phyloP scores from a whole-genome alignment of 2,888 invertebrate genomes.

The Melinaea menophilus region DNA sequence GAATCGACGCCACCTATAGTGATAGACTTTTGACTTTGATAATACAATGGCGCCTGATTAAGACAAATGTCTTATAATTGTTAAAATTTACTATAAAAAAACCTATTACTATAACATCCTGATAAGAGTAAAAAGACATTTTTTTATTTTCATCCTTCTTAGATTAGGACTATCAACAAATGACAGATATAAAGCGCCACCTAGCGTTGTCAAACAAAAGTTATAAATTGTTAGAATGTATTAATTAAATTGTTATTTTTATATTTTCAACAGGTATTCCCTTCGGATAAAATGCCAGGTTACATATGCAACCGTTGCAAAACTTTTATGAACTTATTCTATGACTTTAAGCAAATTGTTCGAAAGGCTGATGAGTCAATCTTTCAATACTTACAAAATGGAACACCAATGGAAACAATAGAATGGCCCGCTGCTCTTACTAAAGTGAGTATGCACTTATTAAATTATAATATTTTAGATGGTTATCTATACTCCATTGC shows the following conservation, averaged over 20 bases:
- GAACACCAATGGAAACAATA: slow-evolving; percentile 75
- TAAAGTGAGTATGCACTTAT: slow-evolving; percentile 50
- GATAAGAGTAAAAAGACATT: not conserved
- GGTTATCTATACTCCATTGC: no score
- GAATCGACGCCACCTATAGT: slow-evolving; percentile 36
- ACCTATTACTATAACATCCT: not conserved
- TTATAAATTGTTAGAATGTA: slow-evolving; percentile 1
- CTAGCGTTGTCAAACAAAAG: slow-evolving; percentile 28
- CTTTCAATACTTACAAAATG: slow-evolving; percentile 82
- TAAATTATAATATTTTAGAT: no score
- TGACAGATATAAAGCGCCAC: slow-evolving; percentile 33
- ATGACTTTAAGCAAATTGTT: slow-evolving; percentile 86
- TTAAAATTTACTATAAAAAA: not conserved
- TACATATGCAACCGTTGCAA: slow-evolving; percentile 84
- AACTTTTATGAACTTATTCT: slow-evolving; percentile 82
- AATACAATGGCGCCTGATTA: slow-evolving; percentile 31
- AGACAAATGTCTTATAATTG: slow-evolving; percentile 12
- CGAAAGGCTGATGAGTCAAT: slow-evolving; percentile 85
- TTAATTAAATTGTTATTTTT: slow-evolving; percentile 6
- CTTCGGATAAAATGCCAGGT: slow-evolving; percentile 85
- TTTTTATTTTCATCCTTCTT: not conserved
- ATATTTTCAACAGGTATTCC: slow-evolving; percentile 68
- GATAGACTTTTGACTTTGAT: slow-evolving; percentile 24
- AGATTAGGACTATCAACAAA: not conserved
- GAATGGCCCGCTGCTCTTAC: slow-evolving; percentile 62